A percentile compares a stretch with the other conserved stretches of the same genome.
These are phyloP conservation scores for Spheniscus mendiculus DNA, from an alignment of 2,113 vertebrate genomes.

Conservation along the genomic window DNA sequence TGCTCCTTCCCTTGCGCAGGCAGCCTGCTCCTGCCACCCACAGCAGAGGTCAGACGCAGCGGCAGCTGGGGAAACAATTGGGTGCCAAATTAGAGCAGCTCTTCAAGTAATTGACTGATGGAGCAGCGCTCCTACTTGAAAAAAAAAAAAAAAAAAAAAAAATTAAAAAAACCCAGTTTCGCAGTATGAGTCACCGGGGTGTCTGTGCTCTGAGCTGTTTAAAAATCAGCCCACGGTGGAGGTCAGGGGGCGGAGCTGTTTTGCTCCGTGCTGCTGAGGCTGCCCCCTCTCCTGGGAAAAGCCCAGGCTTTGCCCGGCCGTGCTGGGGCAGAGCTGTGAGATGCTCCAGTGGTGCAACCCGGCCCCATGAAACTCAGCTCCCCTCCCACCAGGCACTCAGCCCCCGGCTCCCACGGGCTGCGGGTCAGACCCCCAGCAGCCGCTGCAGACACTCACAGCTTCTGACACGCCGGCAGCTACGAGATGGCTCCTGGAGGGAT, in stretches of 20 bases:
- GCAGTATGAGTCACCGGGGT: background rate
- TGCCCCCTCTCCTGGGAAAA: background rate
- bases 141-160: background rate
- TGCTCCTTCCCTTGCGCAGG: conserved; percentile 30
- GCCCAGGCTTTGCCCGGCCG: fast-evolving
- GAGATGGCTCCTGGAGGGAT: background rate
- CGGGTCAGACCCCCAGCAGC: background rate
- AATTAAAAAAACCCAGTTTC: background rate
- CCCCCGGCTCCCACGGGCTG: background rate
- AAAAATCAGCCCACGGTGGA: background rate
- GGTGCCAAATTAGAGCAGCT: conserved; percentile 57
- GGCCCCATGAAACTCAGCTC: background rate
- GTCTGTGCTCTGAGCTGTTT: background rate
- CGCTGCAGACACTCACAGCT: background rate
- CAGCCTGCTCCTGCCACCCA: conserved; percentile 55
- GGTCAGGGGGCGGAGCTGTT: background rate
- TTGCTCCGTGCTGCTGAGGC: background rate
- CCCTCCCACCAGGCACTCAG: fast-evolving
- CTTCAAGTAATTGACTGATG: conserved; percentile 62
- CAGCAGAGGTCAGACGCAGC: conserved; percentile 1
- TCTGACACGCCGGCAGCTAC: background rate
- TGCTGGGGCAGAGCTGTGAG: background rate
- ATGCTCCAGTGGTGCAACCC: background rate
- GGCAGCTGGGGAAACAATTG: conserved; percentile 76
- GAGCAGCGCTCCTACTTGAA: background rate